Percentiles rank a stretch among this genome's conserved stretches.
phyloP scores from a whole-genome alignment of 1,140 invertebrate genomes.

The Cydia fagiglandana region DNA sequence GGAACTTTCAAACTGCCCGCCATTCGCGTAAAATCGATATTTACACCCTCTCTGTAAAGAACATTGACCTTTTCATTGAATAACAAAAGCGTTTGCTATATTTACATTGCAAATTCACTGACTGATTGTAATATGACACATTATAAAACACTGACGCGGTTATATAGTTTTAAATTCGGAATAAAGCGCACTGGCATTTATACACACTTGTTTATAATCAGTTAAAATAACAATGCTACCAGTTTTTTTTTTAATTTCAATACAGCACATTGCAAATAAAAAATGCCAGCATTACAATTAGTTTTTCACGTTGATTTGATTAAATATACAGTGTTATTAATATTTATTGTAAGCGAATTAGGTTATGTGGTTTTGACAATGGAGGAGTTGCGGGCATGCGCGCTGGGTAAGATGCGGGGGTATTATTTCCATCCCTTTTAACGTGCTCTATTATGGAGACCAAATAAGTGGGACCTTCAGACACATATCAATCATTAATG shows the following conservation, averaged over 20 bases:
- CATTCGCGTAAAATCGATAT: constrained; percentile 64
- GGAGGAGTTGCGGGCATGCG: constrained; percentile 7
- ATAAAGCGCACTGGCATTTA: background rate
- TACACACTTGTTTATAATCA: constrained; percentile 2
- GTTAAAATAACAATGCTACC: background rate
- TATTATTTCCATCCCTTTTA: background rate
- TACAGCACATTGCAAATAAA: background rate
- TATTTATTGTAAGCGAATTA: constrained; percentile 30
- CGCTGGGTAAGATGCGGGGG: background rate
- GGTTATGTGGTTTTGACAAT: constrained; percentile 30
- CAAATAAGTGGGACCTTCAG: background rate
- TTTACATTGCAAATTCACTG: constrained; percentile 30
- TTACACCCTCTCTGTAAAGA: constrained; percentile 53
- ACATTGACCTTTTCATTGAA: constrained; percentile 58
- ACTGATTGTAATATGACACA: constrained; percentile 23
- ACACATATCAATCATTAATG: background rate
- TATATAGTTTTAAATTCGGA: background rate
- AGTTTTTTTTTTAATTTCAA: background rate
- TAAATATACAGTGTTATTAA: constrained; percentile 11
- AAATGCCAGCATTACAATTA: background rate
- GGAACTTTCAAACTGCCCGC: constrained; percentile 60
- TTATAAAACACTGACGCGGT: constrained; percentile 15
- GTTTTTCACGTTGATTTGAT: background rate
- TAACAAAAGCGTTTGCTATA: constrained; percentile 39
- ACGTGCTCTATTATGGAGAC: background rate